Evolutionary conservation across 1,140 invertebrate genomes (phyloP), one percentile per base, ranked within the genome.

Genomic region (Formica selysi): DNA sequence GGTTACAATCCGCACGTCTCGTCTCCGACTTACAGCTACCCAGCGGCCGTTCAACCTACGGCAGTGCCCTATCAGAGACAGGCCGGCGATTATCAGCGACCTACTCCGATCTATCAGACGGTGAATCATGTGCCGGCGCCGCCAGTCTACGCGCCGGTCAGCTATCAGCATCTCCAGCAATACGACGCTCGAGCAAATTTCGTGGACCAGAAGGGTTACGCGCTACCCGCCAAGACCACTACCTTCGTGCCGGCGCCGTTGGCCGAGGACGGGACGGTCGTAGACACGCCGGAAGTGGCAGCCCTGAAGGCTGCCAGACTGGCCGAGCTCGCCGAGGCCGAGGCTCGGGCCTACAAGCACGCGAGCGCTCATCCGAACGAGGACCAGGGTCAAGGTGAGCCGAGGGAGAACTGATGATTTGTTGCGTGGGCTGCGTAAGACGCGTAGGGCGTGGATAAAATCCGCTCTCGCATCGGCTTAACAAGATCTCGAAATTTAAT

Each of bases 211-310:
- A 93, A 92, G 68, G 89, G 88, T 29, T 94, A 91, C 86, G 38
- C 80, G 7, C 32, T 89, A 0, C 80, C 89, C 0, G 73, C 83
- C 65, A 86, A 36, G 84, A 80, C 74, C 88, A 93, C 90, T 29
- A 91, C 87, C 13, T 95, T 95, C 65, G 80, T 93, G 2, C 96
- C 96, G 36, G 96, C 96, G 36, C 96, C 96, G 0, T 94, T 97
- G 8, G 96, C 96, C 29, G 96, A 96, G 51, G 96, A 96, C 89
- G 95, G 95, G 0, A 95, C 94, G 48, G 94, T 96, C 26, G 92
- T 96, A 22, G 96, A 97, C 93, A 97, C 96, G 8, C 96, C 96
- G 61, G 96, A 95, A 91, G 95, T 95, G 87, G 96, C 96, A 11
- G 96, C 96, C 11, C 95, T 96, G 38, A 95, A 96, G 81, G 93